Evolutionary conservation across 2,113 vertebrate genomes (phyloP), one percentile per base, ranked within the genome.

Genomic region (Rhinopomastus cyanomelas): DNA sequence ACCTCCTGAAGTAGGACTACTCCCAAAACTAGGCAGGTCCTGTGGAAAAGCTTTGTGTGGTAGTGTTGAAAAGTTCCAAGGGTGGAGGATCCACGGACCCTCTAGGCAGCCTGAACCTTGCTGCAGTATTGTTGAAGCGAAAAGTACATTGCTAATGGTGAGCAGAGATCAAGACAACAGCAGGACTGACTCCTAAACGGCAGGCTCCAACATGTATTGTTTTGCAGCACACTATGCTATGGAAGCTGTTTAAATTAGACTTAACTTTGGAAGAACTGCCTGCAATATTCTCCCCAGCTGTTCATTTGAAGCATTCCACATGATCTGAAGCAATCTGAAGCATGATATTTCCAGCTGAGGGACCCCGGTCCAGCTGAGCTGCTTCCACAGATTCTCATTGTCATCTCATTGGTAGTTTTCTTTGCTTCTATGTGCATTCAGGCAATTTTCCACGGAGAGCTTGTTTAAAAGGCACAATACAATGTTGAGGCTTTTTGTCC

Each of bases 171-270:
- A 78, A 81, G 26, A 11, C 20, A 64, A 19, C 9, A 44, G 34
- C 12, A 75, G 49, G 25, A 57, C 59, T 46, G 62, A 46, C 22
- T 90, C 75, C 46, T 87, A 51, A 82, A 72, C 25, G n/a, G 14
- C 34, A 29, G 59, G 18, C 22, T 62, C 17, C 9, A 39, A 12
- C 0, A 0, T 20, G 7, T 67, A 3, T 36, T 66, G 16, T 42
- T 77, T 73, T 62, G 37, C 0, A 0, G 23, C n/a, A 23, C 11
- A 16, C 39, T 59, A 23, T 48, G n/a, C 27, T 42, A 16, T 25
- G 18, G 48, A 66, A 85, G 21, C 34, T 30, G 3, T 60, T 88
- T 72, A 90, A 86, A 86, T 64, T 52, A 67, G 18, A 26, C 37
- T 66, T 36, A 48, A 7, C 18, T 8, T 19, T 37, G 49, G 27